These are phyloP conservation scores for Drosophila histrio DNA, from an alignment of 2,888 invertebrate genomes.

Conservation along the genomic window DNA sequence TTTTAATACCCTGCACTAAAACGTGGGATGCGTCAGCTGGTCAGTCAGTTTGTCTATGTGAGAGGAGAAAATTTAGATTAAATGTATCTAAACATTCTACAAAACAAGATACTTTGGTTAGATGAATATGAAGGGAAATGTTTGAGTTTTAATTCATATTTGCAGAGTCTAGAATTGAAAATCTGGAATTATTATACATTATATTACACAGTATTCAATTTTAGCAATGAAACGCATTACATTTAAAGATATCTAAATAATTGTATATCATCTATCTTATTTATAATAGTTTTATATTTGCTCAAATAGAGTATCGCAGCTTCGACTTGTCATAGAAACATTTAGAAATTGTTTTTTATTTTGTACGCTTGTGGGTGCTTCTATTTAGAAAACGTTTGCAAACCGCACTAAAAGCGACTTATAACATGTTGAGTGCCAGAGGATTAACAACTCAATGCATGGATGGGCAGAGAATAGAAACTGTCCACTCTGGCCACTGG, in stretches of 20 bases:
- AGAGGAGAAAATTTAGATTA: no score
- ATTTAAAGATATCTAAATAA: no score
- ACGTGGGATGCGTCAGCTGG: neutral
- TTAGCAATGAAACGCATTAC: no score
- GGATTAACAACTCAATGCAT: constrained; percentile 71
- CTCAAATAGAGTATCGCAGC: constrained; percentile 5
- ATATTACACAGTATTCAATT: no score
- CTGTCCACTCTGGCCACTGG: constrained; percentile 35
- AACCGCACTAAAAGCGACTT: constrained; percentile 81
- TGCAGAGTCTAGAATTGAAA: neutral
- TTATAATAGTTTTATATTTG: neutral
- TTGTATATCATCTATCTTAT: no score
- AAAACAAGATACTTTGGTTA: no score
- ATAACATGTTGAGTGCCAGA: constrained; percentile 80
- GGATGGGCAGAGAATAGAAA: constrained; percentile 37
- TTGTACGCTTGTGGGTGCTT: constrained; percentile 26
- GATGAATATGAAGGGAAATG: no score
- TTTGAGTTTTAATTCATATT: neutral
- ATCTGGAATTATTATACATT: neutral
- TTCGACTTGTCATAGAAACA: constrained; percentile 2
- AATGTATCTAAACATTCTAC: neutral
- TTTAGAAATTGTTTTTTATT: neutral
- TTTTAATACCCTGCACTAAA: constrained; percentile 42
- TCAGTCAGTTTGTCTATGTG: neutral
- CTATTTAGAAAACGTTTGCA: constrained; percentile 72